Conservation (phyloP, 2,113 vertebrate species). For the Damaliscus lunatus region DNA sequence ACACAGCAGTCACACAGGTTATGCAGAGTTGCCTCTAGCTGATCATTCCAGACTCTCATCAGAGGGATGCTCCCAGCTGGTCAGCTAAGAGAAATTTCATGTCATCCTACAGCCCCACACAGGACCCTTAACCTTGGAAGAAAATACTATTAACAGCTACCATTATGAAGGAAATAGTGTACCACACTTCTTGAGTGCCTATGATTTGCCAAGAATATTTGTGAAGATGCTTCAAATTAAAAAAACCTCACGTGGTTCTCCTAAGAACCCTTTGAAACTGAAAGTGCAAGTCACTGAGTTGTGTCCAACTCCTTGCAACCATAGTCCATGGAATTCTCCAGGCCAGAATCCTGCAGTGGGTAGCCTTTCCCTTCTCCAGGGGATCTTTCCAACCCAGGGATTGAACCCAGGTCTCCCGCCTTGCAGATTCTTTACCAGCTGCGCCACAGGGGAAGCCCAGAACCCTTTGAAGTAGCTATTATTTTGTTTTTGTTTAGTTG, state of each 20-base stretch:
- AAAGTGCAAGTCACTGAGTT: neutral
- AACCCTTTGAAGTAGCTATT: neutral
- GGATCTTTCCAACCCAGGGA: neutral
- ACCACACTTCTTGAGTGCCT: neutral
- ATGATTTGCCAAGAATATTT: neutral
- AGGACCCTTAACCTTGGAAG: neutral
- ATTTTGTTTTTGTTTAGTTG: neutral
- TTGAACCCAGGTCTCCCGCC: neutral
- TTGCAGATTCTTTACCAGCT: neutral
- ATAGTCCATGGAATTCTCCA: neutral
- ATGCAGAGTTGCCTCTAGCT: neutral
- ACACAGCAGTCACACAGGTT: neutral
- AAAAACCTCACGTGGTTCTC: neutral
- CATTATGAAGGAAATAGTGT: neutral
- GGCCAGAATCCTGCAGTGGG: neutral
- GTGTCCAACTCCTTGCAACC: neutral
- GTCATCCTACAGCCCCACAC: rapidly evolving
- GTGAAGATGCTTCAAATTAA: neutral
- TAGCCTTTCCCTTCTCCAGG: neutral
- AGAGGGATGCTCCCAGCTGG: neutral
- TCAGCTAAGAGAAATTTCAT: neutral
- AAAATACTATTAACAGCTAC: neutral
- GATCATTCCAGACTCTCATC: neutral
- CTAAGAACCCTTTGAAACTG: neutral
- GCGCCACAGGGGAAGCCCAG: neutral